phyloP scores from a whole-genome alignment of 2,113 vertebrate species.

The Esox niger region DNA sequence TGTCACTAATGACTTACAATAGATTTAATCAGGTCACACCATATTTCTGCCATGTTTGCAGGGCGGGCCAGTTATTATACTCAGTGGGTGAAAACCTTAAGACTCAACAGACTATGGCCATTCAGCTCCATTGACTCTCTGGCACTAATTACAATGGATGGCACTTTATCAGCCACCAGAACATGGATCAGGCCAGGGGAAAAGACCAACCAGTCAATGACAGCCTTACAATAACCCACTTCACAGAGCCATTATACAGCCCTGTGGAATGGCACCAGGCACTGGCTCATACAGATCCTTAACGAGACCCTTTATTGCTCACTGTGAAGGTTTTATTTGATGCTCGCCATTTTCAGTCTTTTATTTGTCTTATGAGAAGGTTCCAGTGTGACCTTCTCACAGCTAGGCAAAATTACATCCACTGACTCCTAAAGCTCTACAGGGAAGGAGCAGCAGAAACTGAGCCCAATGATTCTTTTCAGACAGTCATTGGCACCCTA shows the following conservation, averaged over 20 bases:
- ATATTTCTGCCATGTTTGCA: neutral
- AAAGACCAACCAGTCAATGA: constrained; percentile 30
- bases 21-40: too few relatives aligned
- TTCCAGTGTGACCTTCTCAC: constrained; percentile 36
- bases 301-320: constrained; percentile 55
- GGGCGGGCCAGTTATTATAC: too few relatives aligned
- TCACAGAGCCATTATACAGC: constrained; percentile 33
- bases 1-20: too few relatives aligned
- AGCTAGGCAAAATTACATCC: constrained; percentile 20
- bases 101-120: neutral
- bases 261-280: constrained; percentile 21
- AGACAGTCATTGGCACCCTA: neutral
- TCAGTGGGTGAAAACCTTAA: too few relatives aligned
- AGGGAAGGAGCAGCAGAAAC: too few relatives aligned
- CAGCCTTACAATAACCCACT: constrained; percentile 39
- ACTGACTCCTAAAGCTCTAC: constrained; percentile 9
- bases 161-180: neutral
- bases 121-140: constrained; percentile 1
- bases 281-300: constrained; percentile 37
- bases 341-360: constrained; percentile 33
- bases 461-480: neutral
- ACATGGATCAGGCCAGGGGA: constrained; percentile 15
- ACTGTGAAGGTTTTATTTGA: constrained; percentile 60
- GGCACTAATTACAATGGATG: neutral
- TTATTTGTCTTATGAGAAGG: constrained; percentile 57